These are phyloP conservation scores for Leucania comma DNA, from an alignment of 2,888 invertebrate genomes.

Conservation along the genomic window DNA sequence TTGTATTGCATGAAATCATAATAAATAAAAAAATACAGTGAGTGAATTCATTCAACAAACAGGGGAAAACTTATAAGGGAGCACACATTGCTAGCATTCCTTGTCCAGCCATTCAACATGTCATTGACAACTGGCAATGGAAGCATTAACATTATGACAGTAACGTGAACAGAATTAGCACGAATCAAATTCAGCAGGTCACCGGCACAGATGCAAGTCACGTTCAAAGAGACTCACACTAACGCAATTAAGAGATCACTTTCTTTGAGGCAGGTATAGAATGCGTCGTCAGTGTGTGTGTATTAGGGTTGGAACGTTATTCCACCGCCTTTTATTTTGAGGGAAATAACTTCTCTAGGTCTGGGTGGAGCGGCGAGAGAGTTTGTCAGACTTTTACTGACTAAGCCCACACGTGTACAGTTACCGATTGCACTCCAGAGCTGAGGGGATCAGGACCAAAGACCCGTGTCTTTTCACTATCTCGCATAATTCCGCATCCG, in stretches of 20 bases:
- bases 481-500: no score
- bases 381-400: no score
- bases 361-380: no score
- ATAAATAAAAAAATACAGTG: no score
- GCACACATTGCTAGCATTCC: conserved; percentile 26
- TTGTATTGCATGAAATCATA: no score
- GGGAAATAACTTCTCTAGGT: no score
- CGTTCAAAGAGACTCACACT: conserved; percentile 48
- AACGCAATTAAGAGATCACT: conserved; percentile 46
- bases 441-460: no score
- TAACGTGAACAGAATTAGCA: conserved; percentile 59
- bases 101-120: conserved; percentile 12
- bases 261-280: conserved; percentile 63
- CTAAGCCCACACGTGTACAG: no score
- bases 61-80: conserved; percentile 23
- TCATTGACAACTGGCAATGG: conserved; percentile 51
- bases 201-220: conserved; percentile 61
- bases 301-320: not conserved
- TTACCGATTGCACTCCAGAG: no score
- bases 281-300: conserved; percentile 37
- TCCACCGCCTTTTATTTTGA: no score
- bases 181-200: conserved; percentile 56
- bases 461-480: no score
- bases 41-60: conserved; percentile 13
- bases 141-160: conserved; percentile 53